phyloP scores from a whole-genome alignment of 1,140 invertebrate species.

The Brevipalpus yothersi region DNA sequence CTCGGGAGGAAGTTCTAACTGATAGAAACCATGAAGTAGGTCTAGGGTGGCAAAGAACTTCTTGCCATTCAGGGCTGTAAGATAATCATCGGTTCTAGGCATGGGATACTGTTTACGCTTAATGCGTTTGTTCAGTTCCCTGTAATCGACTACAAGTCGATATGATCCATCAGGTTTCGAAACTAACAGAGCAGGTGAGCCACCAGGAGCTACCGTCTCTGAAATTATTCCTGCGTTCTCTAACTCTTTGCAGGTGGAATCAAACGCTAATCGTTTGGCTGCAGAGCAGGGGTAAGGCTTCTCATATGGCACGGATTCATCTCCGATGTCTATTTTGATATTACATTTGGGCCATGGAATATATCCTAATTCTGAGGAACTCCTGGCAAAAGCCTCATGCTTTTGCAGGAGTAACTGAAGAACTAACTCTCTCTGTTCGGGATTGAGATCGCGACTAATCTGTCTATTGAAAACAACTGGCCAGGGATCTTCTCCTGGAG shows the following conservation, averaged over 20 bases:
- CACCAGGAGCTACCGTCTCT: neutral
- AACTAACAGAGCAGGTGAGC: neutral
- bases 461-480: too few relatives aligned
- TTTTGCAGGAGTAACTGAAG: neutral
- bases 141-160: constrained; percentile 19
- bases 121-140: constrained; percentile 21
- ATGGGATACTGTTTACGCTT: constrained; percentile 25
- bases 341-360: neutral
- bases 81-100: constrained; percentile 20
- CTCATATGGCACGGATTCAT: neutral
- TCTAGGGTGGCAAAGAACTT: constrained; percentile 22
- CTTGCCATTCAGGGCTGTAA: constrained; percentile 18
- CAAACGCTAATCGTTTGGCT: neutral
- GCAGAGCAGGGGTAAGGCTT: neutral
- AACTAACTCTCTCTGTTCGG: too few relatives aligned
- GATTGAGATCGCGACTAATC: too few relatives aligned
- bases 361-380: neutral
- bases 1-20: constrained; percentile 17
- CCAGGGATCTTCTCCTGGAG: too few relatives aligned
- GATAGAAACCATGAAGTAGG: constrained; percentile 22
- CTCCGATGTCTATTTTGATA: neutral
- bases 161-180: neutral
- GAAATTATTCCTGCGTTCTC: neutral
- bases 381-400: neutral
- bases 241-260: neutral